Evolutionary conservation across 37 sponge, comb jelly and placozoan genomes (phyloP).

Genomic region (Crambe crambe): DNA sequence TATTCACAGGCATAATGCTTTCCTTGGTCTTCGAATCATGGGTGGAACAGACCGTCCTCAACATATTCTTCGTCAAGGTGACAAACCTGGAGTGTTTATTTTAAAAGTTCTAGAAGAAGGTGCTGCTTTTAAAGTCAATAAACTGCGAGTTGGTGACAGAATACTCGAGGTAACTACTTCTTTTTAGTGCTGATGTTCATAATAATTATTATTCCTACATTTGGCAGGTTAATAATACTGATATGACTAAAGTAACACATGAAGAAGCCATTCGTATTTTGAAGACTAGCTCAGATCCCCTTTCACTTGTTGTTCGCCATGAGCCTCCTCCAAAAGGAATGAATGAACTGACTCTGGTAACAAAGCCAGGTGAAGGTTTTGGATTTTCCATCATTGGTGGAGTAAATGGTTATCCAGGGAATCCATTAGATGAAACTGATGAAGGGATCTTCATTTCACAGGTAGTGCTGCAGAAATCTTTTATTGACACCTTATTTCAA

Average conservation of each 20-base stretch:
- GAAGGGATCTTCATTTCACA: slow-evolving; percentile 79
- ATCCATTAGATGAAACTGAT: slow-evolving; percentile 76
- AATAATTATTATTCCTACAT: background rate
- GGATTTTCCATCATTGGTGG: slow-evolving; percentile 74
- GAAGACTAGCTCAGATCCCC: slow-evolving; percentile 44
- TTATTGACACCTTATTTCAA: slow-evolving; percentile 68
- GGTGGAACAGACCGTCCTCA: slow-evolving; percentile 80
- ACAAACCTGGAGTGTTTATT: slow-evolving; percentile 78
- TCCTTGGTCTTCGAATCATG: slow-evolving; percentile 75
- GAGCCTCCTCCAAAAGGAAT: slow-evolving; percentile 74
- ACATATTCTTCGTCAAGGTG: slow-evolving; percentile 78
- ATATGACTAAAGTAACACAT: slow-evolving; percentile 52
- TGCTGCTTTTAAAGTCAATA: slow-evolving; percentile 36
- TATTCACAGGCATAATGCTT: background rate
- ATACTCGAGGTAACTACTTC: slow-evolving; percentile 32
- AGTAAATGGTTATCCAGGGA: slow-evolving; percentile 60
- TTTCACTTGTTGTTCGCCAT: slow-evolving; percentile 60
- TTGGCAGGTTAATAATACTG: slow-evolving; percentile 56
- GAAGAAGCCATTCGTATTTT: slow-evolving; percentile 56
- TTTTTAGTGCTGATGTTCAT: background rate
- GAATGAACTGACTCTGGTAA: slow-evolving; percentile 61
- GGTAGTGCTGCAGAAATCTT: too few relatives aligned
- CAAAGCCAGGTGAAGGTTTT: slow-evolving; percentile 70
- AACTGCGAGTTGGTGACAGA: slow-evolving; percentile 47
- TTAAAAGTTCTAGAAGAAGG: slow-evolving; percentile 53